phyloP scores from a whole-genome alignment of 2,888 invertebrate species.

The Meteorus colon region DNA sequence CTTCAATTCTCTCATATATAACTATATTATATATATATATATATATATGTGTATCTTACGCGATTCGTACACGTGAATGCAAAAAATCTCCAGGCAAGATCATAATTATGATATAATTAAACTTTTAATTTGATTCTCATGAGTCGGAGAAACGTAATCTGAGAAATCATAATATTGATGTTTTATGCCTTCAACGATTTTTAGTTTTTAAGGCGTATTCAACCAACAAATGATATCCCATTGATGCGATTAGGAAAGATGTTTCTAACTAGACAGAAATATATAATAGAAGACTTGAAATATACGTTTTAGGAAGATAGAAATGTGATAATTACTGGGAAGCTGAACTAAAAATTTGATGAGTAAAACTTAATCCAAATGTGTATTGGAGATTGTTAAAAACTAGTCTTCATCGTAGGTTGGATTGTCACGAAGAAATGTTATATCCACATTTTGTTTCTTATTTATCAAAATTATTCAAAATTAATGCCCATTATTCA shows the following conservation, averaged over 20 bases:
- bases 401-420: constrained; percentile 51
- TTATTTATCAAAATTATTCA: not conserved
- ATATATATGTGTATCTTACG: constrained; percentile 34
- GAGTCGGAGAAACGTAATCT: constrained; percentile 31
- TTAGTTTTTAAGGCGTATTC: not conserved
- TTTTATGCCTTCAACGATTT: constrained; percentile 14
- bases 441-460: constrained; percentile 21
- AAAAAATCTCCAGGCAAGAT: constrained; percentile 41
- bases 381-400: constrained; percentile 62
- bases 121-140: constrained; percentile 37
- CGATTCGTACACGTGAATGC: constrained; percentile 57
- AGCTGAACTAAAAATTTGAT: not conserved
- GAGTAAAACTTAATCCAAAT: constrained; percentile 32
- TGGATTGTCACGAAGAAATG: not conserved
- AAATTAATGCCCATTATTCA: not conserved
- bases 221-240: not conserved
- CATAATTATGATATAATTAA: constrained; percentile 38
- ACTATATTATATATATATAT: constrained; percentile 41
- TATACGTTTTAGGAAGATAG: not conserved
- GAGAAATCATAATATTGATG: constrained; percentile 17
- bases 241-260: constrained; percentile 8
- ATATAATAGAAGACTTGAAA: constrained; percentile 22
- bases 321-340: constrained; percentile 48
- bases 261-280: not conserved
- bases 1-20: constrained; percentile 51